Evolutionary conservation across 2,797 vertebrate genomes (phyloP), one percentile per base, ranked within the genome.

Genomic region (Sebastes steindachneri): DNA sequence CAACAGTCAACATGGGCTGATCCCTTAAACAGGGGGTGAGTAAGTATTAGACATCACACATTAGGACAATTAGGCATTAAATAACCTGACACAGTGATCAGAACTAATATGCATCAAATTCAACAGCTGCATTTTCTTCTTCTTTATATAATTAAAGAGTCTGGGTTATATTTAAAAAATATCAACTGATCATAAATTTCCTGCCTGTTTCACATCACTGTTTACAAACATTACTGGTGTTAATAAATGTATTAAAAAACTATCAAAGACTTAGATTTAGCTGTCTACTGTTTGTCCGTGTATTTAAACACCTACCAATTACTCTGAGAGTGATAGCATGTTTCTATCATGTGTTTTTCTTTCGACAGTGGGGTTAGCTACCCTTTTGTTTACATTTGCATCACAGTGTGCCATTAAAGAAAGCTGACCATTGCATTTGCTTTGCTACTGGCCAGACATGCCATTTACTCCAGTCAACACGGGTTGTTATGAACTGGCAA

Each of bases 401-500:
- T 60, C 73, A 73, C 3, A 2, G 54, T 19, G 45, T 25, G 54
- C 48, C 45, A 69, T 77, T 65, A 63, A 66, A 80, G 45, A 78
- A 9, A 70, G 79, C 68, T 53, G 53, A 77, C 23, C 6, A n/a
- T 26, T 45, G 65, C 55, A 48, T 82, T 76, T 70, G 26, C 37
- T 69, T 68, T 68, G 48, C 67, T 45, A 14, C 31, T 74, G 68
- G 63, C 54, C 70, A 82, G 62, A 82, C 64, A 70, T 45, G 65
- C 29, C 14, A 55, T 82, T 80, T 63, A 73, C 57, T 68, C 68
- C 66, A 60, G 72, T 79, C 77, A 81, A 79, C 71, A 69, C 8
- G n/a, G 55, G 37, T 59, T 80, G 66, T 77, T 80, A 33, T 80
- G 25, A 80, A 69, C 78, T 87, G 80, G 82, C 76, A 77, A 64